A percentile compares a stretch with the other conserved stretches of the same genome.
Evolutionary conservation across 1,140 invertebrate genomes (phyloP).

Genomic region (Leptopilina clavipes): DNA sequence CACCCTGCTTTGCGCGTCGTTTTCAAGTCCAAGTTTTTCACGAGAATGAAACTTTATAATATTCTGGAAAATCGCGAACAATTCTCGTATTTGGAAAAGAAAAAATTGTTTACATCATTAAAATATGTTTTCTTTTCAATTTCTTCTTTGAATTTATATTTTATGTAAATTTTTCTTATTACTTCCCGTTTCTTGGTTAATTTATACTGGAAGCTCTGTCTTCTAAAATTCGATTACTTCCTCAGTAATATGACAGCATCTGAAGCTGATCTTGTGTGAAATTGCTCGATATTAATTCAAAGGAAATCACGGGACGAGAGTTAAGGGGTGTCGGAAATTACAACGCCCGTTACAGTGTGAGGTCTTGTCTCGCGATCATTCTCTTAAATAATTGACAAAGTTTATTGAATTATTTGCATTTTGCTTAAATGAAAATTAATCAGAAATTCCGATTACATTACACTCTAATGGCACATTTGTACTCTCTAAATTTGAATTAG

Average conservation of each 20-base stretch:
- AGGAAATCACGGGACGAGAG: slow-evolving; percentile 24
- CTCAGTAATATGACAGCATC: slow-evolving; percentile 19
- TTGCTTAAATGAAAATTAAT: too few relatives aligned
- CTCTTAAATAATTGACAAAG: neutral
- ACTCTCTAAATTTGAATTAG: too few relatives aligned
- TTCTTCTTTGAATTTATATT: neutral
- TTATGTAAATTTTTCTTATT: slow-evolving; percentile 15
- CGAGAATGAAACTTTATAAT: neutral
- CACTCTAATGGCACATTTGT: too few relatives aligned
- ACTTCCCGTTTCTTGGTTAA: neutral
- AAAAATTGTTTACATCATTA: too few relatives aligned
- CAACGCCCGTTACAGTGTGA: neutral
- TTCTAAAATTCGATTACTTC: slow-evolving; percentile 14
- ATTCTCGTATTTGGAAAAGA: too few relatives aligned
- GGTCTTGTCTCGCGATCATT: neutral
- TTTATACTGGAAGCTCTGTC: neutral
- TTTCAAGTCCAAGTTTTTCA: slow-evolving; percentile 50
- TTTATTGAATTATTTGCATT: slow-evolving; percentile 5
- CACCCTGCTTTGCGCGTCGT: slow-evolving; percentile 51
- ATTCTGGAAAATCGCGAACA: too few relatives aligned
- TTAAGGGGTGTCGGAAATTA: slow-evolving; percentile 22
- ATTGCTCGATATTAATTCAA: slow-evolving; percentile 34
- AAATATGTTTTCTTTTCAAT: neutral
- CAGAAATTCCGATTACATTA: too few relatives aligned
- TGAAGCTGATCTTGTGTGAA: slow-evolving; percentile 31